A percentile compares a stretch with the other conserved stretches of the same genome.
Evolutionary conservation across 2,113 vertebrate genomes (phyloP).

Genomic region (Calyptommatus sinebrachiatus): DNA sequence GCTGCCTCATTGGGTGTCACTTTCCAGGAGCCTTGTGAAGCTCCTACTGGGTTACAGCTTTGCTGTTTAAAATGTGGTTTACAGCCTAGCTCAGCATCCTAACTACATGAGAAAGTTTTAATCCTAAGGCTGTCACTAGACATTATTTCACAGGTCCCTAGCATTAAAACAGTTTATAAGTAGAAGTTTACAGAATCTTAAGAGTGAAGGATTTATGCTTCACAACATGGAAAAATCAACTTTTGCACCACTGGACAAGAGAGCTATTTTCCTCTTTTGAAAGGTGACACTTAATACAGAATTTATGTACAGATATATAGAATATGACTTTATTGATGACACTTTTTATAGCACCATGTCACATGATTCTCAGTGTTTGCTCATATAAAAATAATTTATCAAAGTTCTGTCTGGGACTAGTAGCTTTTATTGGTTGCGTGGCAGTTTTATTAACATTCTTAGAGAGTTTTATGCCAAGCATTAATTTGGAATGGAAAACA

Average conservation of each 20-base stretch:
- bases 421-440: conserved; percentile 15
- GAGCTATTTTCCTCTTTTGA: conserved; percentile 43
- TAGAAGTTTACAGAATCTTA: conserved; percentile 65
- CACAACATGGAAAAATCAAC: conserved; percentile 48
- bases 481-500: neutral
- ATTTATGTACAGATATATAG: conserved; percentile 18
- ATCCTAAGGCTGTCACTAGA: conserved; percentile 67
- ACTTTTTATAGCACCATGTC: conserved; percentile 6
- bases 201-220: conserved; percentile 60
- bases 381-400: conserved; percentile 13
- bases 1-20: conserved; percentile 62
- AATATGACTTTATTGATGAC: conserved; percentile 6
- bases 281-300: conserved; percentile 14
- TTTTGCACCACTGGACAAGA: conserved; percentile 44
- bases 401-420: conserved; percentile 22
- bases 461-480: neutral
- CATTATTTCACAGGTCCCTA: conserved; percentile 62
- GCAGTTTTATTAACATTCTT: conserved; percentile 15
- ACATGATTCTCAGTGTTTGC: conserved; percentile 8
- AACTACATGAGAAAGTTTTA: conserved; percentile 68
- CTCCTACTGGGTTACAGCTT: conserved; percentile 49
- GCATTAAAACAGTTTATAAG: conserved; percentile 63
- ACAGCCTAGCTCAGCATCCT: conserved; percentile 60
- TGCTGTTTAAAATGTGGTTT: conserved; percentile 70
- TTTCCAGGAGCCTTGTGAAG: conserved; percentile 55